These are phyloP conservation scores for Phymorhynchus buccinoides DNA, from an alignment of 1,140 invertebrate species.

Conservation along the genomic window DNA sequence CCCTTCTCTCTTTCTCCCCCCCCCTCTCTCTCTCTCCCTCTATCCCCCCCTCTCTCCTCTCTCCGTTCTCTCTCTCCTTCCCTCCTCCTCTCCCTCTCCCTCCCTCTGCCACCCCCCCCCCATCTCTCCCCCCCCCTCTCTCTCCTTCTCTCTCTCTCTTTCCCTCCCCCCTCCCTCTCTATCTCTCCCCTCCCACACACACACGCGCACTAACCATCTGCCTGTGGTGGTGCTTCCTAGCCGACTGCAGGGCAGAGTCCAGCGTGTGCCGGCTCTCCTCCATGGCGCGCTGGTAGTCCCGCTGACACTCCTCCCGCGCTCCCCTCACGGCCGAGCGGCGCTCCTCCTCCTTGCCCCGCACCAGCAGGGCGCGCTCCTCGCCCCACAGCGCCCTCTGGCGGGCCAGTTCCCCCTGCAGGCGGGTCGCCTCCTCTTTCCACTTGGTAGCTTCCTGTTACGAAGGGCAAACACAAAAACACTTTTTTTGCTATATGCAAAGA, in stretches of 20 bases:
- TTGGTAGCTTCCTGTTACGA: slow-evolving; percentile 48
- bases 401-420: slow-evolving; percentile 37
- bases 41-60: no score
- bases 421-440: slow-evolving; percentile 40
- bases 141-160: no score
- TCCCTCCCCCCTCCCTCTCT: no score
- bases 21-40: no score
- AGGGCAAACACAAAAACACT: not conserved
- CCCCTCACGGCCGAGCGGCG: slow-evolving; percentile 38
- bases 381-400: slow-evolving; percentile 40
- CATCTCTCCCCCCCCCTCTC: no score
- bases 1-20: no score
- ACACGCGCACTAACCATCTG: slow-evolving; percentile 45
- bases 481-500: no score
- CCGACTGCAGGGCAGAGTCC: slow-evolving; percentile 48
- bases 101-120: no score
- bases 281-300: slow-evolving; percentile 46
- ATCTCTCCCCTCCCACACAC: no score
- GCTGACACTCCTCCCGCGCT: slow-evolving; percentile 45
- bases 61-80: no score
- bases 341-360: slow-evolving; percentile 48
- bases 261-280: slow-evolving; percentile 50
- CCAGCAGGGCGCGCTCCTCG: slow-evolving; percentile 35
- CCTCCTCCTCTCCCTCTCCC: no score
- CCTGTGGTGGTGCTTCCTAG: slow-evolving; percentile 45